Evolutionary conservation across 1,140 invertebrate genomes (phyloP).

Genomic region (Teleopsis dalmanni): DNA sequence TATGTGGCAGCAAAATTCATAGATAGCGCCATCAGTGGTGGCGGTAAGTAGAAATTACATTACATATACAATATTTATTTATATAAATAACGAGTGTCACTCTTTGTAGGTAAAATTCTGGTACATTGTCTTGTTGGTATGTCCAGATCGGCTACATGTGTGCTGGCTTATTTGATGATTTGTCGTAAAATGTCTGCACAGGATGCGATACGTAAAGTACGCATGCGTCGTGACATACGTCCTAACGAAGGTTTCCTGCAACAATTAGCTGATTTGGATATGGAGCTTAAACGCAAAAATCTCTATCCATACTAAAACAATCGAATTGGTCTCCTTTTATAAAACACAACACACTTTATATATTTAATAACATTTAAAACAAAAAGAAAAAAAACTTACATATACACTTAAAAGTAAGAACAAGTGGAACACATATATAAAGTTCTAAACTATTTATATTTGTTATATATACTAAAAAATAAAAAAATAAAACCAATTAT

Average conservation of each 20-base stretch:
- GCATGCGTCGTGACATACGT: constrained; percentile 59
- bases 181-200: constrained; percentile 66
- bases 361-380: no score
- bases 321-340: no score
- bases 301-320: constrained; percentile 42
- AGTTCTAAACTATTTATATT: no score
- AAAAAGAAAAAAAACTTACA: no score
- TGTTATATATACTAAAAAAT: no score
- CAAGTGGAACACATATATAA: no score
- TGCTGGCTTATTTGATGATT: constrained; percentile 77
- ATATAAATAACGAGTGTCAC: not conserved
- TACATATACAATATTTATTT: not conserved
- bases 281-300: constrained; percentile 51
- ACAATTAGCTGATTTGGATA: constrained; percentile 65
- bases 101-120: constrained; percentile 61
- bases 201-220: constrained; percentile 63
- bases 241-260: constrained; percentile 75
- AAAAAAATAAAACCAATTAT: no score
- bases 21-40: constrained; percentile 60
- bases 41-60: constrained; percentile 54
- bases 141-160: constrained; percentile 71
- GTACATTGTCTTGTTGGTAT: constrained; percentile 78
- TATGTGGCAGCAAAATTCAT: constrained; percentile 71
- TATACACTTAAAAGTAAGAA: no score
- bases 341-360: no score